Conservation (phyloP, 2,113 vertebrate species). For the Xyliphius kryptos region DNA sequence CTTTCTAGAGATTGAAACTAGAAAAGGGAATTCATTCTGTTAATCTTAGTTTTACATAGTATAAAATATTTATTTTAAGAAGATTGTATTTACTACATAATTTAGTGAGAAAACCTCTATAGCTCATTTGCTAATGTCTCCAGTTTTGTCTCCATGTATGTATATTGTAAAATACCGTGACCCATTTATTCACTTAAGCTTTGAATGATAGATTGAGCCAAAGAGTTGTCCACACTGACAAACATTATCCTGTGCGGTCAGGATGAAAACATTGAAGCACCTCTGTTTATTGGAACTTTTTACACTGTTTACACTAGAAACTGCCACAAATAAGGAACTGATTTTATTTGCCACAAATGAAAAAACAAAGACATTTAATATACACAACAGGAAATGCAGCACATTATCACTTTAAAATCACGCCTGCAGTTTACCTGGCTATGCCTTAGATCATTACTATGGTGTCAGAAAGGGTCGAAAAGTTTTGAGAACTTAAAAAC, state of each 20-base stretch:
- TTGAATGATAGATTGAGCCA: slow-evolving; percentile 60
- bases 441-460: slow-evolving; percentile 21
- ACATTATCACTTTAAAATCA: slow-evolving; percentile 24
- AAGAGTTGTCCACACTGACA: slow-evolving; percentile 51
- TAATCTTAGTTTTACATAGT: slow-evolving; percentile 53
- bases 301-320: slow-evolving; percentile 28
- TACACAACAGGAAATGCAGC: slow-evolving; percentile 9
- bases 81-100: slow-evolving; percentile 47
- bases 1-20: slow-evolving; percentile 59
- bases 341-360: slow-evolving; percentile 11
- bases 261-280: slow-evolving; percentile 26
- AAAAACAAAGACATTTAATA: slow-evolving; percentile 14
- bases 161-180: slow-evolving; percentile 35
- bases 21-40: slow-evolving; percentile 44
- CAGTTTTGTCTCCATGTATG: slow-evolving; percentile 16
- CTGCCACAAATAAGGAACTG: slow-evolving; percentile 25
- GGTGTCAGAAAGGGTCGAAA: no score
- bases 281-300: slow-evolving; percentile 19
- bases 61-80: slow-evolving; percentile 45
- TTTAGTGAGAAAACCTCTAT: slow-evolving; percentile 43
- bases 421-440: slow-evolving; percentile 12
- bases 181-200: slow-evolving; percentile 40
- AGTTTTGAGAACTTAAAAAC: no score
- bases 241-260: slow-evolving; percentile 14
- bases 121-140: slow-evolving; percentile 52